Conservation (phyloP, 2,113 vertebrate genomes). For the Rhipidura dahli region DNA sequence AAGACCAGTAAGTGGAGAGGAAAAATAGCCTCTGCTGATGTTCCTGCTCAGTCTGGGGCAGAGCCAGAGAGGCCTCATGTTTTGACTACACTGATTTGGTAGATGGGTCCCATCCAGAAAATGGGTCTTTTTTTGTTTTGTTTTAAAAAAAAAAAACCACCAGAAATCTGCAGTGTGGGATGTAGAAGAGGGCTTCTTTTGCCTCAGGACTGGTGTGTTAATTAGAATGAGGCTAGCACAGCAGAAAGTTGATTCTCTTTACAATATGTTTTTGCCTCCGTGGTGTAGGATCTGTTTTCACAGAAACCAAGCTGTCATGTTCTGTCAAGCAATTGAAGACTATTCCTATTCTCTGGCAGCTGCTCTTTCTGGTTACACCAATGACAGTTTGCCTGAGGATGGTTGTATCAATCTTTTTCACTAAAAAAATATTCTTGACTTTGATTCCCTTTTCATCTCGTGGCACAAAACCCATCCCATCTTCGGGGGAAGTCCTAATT, state of each 20-base stretch:
- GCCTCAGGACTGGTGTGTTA: neutral
- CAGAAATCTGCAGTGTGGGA: neutral
- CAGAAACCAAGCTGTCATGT: slow-evolving; percentile 32
- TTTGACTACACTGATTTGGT: neutral
- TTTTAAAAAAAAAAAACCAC: neutral
- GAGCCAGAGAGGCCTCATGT: neutral
- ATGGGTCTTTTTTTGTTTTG: neutral
- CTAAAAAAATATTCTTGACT: neutral
- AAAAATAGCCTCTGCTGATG: neutral
- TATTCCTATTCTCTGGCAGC: neutral
- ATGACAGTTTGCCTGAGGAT: slow-evolving; percentile 19
- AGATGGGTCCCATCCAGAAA: neutral
- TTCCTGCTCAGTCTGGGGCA: neutral
- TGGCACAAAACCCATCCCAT: neutral
- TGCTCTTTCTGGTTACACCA: slow-evolving; percentile 9
- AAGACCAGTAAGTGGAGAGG: neutral
- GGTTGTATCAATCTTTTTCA: neutral
- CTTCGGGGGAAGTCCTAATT: neutral
- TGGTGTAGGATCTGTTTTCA: slow-evolving; percentile 35
- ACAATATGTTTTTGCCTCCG: slow-evolving; percentile 34
- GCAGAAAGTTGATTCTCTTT: slow-evolving; percentile 19
- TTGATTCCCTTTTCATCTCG: neutral
- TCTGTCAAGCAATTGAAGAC: slow-evolving; percentile 38
- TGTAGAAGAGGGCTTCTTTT: neutral
- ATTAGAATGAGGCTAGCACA: slow-evolving; percentile 49